Evolutionary conservation across 2,113 vertebrate genomes (phyloP).

Genomic region (Lynx canadensis): DNA sequence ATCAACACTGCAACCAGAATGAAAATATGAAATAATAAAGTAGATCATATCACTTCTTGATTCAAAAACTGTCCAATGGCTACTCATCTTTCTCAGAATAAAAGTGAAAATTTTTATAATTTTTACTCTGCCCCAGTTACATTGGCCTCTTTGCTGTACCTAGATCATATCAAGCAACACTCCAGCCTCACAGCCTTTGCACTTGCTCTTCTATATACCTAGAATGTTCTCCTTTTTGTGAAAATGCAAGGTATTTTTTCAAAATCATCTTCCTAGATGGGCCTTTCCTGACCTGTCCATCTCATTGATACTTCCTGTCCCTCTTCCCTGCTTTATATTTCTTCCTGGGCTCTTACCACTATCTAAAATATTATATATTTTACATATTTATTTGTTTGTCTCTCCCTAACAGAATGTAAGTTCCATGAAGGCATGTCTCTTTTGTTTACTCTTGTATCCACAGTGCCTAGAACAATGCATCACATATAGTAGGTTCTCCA

Average conservation of each 20-base stretch:
- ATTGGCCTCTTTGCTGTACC: not conserved
- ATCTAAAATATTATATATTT: not conserved
- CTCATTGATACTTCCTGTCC: not conserved
- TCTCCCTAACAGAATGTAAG: not conserved
- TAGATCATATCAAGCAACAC: not conserved
- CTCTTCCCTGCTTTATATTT: constrained; percentile 25
- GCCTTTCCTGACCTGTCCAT: not conserved
- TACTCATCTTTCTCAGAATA: constrained; percentile 14
- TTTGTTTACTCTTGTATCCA: not conserved
- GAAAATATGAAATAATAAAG: not conserved
- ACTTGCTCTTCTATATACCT: not conserved
- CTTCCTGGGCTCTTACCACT: not conserved
- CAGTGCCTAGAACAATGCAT: not conserved
- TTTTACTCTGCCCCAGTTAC: not conserved
- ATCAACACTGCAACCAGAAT: not conserved
- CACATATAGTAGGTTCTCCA: not conserved
- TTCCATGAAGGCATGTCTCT: not conserved
- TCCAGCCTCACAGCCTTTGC: not conserved
- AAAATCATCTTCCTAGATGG: not conserved
- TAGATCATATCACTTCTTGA: not conserved
- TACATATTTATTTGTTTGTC: not conserved
- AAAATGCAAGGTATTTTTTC: constrained; percentile 14
- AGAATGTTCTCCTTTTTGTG: not conserved
- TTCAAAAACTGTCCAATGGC: not conserved
- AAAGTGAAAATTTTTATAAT: constrained; percentile 16